phyloP scores from a whole-genome alignment of 2,113 vertebrate species.

The Gobio gobio region DNA sequence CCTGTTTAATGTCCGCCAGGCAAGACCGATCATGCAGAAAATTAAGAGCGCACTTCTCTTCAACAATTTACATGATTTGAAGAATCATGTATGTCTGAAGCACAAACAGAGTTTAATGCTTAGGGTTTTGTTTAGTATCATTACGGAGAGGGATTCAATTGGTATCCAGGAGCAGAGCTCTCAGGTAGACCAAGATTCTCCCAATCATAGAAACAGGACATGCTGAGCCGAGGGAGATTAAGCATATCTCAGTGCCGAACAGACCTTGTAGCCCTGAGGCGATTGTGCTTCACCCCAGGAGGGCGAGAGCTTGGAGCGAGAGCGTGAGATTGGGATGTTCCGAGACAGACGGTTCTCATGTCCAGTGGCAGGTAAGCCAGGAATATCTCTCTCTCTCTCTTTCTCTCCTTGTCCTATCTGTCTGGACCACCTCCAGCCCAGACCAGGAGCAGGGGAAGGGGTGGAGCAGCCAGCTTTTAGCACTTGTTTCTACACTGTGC shows the following conservation, averaged over 20 bases:
- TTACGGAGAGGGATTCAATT: background rate
- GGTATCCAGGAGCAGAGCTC: conserved; percentile 14
- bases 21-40: background rate
- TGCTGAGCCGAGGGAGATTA: conserved; percentile 54
- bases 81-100: background rate
- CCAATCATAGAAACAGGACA: conserved; percentile 12
- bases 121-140: background rate
- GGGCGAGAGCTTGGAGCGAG: conserved; percentile 31
- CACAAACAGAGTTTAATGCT: background rate
- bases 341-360: background rate
- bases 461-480: conserved; percentile 47
- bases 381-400: conserved; percentile 34
- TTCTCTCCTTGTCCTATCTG: conserved; percentile 16
- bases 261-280: conserved; percentile 67
- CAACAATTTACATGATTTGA: background rate
- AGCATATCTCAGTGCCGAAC: conserved; percentile 52
- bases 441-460: conserved; percentile 37
- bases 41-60: background rate
- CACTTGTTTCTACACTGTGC: conserved; percentile 49
- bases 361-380: conserved; percentile 18
- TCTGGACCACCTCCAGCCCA: background rate
- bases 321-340: conserved; percentile 8
- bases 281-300: conserved; percentile 60
- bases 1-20: background rate
- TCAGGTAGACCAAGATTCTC: conserved; percentile 15